phyloP scores from a whole-genome alignment of 2,888 invertebrate genomes.

The Orchestes rusci region DNA sequence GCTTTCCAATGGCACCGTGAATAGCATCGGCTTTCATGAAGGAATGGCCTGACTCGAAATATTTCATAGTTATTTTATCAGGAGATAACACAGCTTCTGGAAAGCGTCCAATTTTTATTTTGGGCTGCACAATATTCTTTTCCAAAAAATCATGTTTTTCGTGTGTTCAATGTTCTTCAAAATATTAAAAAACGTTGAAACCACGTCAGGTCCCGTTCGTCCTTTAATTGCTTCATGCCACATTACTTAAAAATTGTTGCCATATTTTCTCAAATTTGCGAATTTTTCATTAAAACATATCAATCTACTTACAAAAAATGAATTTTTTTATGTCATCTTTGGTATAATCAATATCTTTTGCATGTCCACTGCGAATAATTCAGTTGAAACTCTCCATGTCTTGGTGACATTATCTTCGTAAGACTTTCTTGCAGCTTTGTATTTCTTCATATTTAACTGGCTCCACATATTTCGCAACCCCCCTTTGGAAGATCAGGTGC shows the following conservation, averaged over 20 bases:
- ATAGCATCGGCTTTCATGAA: conserved; percentile 14
- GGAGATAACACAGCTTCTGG: too few species aligned
- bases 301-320: conserved; percentile 5
- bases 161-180: background rate
- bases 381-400: conserved; percentile 10
- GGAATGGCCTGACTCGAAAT: conserved; percentile 5
- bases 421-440: conserved; percentile 9
- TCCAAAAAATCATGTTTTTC: conserved; percentile 8
- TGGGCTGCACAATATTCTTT: conserved; percentile 2
- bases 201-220: conserved; percentile 9
- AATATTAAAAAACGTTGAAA: conserved; percentile 10
- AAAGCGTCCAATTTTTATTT: too few species aligned
- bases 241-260: conserved; percentile 4
- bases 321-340: conserved; percentile 4
- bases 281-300: conserved; percentile 5
- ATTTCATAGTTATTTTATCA: too few species aligned
- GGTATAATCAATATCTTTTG: conserved; percentile 2
- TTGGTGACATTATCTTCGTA: conserved; percentile 14
- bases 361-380: conserved; percentile 3
- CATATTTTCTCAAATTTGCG: conserved; percentile 8
- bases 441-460: conserved; percentile 16
- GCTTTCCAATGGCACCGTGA: conserved; percentile 8
- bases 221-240: conserved; percentile 13
- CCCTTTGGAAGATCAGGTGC: too few species aligned
- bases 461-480: background rate